These are phyloP conservation scores for Hippasteria phrygiana DNA, from an alignment of 53 echinoderm and acorn worm genomes.

Conservation along the genomic window DNA sequence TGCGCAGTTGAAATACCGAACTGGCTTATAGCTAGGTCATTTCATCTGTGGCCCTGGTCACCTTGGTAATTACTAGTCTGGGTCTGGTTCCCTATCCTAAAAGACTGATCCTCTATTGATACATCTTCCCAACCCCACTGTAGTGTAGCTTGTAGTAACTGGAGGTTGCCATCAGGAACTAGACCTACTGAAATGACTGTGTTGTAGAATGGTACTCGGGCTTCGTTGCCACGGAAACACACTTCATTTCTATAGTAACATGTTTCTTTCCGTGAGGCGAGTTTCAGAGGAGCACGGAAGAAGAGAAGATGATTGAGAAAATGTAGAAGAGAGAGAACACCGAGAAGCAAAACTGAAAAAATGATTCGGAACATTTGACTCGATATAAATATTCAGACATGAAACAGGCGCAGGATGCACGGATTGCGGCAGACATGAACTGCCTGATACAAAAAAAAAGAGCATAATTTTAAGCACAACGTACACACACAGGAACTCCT, in stretches of 20 bases:
- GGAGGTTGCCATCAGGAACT: no score
- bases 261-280: not conserved
- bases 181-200: no score
- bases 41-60: not conserved
- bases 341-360: not conserved
- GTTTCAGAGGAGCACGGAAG: not conserved
- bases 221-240: no score
- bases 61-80: not conserved
- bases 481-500: slow-evolving; percentile 3
- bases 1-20: no score
- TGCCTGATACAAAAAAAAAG: not conserved
- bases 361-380: not conserved
- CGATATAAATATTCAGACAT: slow-evolving; percentile 20
- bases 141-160: no score
- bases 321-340: not conserved
- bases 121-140: not conserved
- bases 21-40: no score
- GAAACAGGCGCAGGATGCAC: slow-evolving; percentile 21
- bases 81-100: not conserved
- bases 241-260: not conserved
- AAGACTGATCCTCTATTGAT: not conserved
- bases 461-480: slow-evolving; percentile 3
- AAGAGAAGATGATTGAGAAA: not conserved
- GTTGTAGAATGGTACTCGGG: no score
- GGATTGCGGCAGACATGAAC: not conserved